phyloP scores from a whole-genome alignment of 2,113 vertebrate genomes.

The Podiceps cristatus region DNA sequence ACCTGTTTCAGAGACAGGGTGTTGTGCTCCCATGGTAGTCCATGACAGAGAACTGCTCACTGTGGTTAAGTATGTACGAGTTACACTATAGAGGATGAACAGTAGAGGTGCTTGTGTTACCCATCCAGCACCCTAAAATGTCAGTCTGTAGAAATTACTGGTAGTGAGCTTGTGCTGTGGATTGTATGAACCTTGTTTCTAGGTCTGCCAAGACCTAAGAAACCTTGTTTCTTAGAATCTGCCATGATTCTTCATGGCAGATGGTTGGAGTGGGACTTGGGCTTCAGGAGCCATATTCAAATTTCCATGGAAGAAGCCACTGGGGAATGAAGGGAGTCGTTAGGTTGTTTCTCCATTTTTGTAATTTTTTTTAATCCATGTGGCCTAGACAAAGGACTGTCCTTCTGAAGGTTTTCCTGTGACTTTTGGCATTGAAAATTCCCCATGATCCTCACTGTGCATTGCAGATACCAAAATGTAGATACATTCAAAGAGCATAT shows the following conservation, averaged over 20 bases:
- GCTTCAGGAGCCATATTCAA: background rate
- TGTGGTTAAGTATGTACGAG: background rate
- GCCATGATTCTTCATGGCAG: background rate
- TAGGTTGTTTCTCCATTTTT: background rate
- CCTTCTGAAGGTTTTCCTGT: background rate
- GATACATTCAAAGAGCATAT: background rate
- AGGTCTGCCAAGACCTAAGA: background rate
- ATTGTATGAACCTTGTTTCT: background rate
- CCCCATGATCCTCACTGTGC: background rate
- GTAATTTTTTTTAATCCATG: background rate
- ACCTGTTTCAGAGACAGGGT: background rate
- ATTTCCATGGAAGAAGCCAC: background rate
- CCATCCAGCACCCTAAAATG: background rate
- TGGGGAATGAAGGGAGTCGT: background rate
- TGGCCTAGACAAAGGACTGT: background rate
- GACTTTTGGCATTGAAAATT: slow-evolving; percentile 56
- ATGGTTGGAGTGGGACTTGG: background rate
- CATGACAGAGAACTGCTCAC: background rate
- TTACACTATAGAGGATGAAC: background rate
- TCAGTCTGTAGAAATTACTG: background rate
- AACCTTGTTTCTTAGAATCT: no score
- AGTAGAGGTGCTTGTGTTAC: background rate
- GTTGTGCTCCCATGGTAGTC: background rate
- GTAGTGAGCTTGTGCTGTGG: background rate
- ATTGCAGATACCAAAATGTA: background rate